phyloP scores from a whole-genome alignment of 2,797 vertebrate species.

The Tapirus indicus region DNA sequence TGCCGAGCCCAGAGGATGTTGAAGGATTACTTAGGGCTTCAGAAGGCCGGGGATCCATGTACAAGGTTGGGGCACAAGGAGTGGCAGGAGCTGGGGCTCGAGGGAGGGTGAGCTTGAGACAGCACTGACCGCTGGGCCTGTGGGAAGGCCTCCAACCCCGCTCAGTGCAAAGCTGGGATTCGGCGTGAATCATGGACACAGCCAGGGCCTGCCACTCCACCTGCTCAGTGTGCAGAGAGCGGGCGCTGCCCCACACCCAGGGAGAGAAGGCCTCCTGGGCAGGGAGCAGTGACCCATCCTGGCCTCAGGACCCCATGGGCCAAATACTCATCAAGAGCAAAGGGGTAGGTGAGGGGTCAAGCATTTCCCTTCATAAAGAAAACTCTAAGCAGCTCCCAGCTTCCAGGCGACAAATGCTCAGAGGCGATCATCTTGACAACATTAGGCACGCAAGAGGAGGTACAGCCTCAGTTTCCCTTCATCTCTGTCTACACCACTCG shows the following conservation, averaged over 20 bases:
- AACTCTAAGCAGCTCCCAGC: background rate
- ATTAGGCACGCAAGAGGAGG: background rate
- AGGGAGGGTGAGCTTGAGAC: background rate
- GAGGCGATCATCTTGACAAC: background rate
- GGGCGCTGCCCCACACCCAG: background rate
- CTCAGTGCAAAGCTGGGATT: background rate
- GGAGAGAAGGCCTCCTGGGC: conserved; percentile 62
- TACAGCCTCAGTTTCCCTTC: background rate
- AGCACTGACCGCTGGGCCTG: too few species aligned
- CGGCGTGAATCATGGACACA: background rate
- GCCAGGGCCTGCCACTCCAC: background rate
- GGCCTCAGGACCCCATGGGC: conserved; percentile 15
- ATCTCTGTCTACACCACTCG: background rate
- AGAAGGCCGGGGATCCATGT: background rate
- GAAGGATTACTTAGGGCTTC: background rate
- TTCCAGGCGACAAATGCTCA: background rate
- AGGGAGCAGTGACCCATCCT: background rate
- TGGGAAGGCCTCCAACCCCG: accelerated
- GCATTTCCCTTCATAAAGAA: background rate
- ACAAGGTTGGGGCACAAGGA: too few species aligned
- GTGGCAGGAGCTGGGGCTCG: background rate
- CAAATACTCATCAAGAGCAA: conserved; percentile 78
- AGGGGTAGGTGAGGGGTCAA: conserved; percentile 69
- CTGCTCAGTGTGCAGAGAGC: too few species aligned
- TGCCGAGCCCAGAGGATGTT: background rate